Base-by-base conservation (phyloP, 2,888 invertebrate species). In the Chouioia cunea region DNA sequence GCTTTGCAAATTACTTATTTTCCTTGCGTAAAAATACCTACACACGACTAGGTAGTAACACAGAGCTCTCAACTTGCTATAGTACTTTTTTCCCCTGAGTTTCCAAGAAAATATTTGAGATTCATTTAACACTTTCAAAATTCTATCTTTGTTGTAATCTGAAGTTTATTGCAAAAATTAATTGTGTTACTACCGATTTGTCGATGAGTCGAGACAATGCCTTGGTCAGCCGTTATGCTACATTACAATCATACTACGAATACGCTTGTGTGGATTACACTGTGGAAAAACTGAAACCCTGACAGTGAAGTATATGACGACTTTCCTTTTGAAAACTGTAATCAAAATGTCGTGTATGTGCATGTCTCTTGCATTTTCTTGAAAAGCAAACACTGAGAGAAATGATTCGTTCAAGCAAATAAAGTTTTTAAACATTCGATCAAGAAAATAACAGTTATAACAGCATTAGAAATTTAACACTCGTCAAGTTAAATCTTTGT, bases 141-240 rank as follows among this genome's bases (percentile, higher is more conserved):
- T 36, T 6, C 36, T 36, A 36, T 10, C 12, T 6, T 36, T 36
- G 1, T 36, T 36, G 6, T 10, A 36, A 36, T 36, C 36, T 36
- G 36, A 8, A 36, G 4, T 36, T 36, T 12, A 36, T 10, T 36
- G 36, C 36, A 73, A 73, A 73, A 70, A 73, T 70, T 60, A 70
- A 64, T 64, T 16, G 46, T 70, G 64, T 70, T 59, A 73, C 73
- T 69, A 73, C 57, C 69, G 47, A 52, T 54, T 65, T 62, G 48
- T 65, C 56, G 46, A 64, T 57, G 56, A 65, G 10, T 69, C 63
- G n/a, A 50, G 53, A 62, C 27, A 66, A 71, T 56, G 56, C 43
- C 53, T 66, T 36, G 22, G 56, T 62, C 18, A 50, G 62, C 56
- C 63, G 47, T 8, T 43, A 44, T 12, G 27, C 56, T 27, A 14